A percentile compares a stretch with the other conserved stretches of the same genome.
These are phyloP conservation scores for Pterocles orientalis DNA, from an alignment of 2,113 vertebrate species.

Conservation along the genomic window DNA sequence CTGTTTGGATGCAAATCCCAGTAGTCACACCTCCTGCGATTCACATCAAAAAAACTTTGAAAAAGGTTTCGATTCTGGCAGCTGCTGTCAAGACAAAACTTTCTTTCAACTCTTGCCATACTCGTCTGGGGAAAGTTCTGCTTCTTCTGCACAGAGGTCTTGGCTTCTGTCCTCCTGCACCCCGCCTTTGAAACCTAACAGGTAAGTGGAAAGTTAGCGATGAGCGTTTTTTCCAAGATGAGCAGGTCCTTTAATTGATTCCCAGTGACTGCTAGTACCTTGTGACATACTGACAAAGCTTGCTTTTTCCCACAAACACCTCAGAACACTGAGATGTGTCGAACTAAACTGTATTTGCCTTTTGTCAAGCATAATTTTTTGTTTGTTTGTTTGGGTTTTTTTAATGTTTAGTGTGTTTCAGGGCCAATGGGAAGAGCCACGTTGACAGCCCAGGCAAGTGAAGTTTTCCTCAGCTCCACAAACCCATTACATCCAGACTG, in stretches of 20 bases:
- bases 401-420: neutral
- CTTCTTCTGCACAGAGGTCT: neutral
- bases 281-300: neutral
- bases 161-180: neutral
- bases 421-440: neutral
- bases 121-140: neutral
- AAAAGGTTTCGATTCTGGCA: constrained; percentile 41
- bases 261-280: neutral
- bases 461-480: neutral
- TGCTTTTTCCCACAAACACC: neutral
- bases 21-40: neutral
- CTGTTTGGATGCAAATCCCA: constrained; percentile 49
- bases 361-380: neutral
- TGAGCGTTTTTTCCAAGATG: neutral
- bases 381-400: neutral
- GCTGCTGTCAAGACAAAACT: constrained; percentile 23
- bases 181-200: neutral
- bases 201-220: neutral
- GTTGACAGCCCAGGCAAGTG: neutral
- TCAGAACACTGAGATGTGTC: neutral
- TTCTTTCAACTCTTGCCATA: neutral
- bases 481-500: neutral
- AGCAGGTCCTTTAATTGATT: neutral
- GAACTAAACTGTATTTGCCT: neutral
- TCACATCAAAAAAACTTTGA: constrained; percentile 46